These are phyloP conservation scores for Alca torda DNA, from an alignment of 2,797 vertebrate species.

Conservation along the genomic window DNA sequence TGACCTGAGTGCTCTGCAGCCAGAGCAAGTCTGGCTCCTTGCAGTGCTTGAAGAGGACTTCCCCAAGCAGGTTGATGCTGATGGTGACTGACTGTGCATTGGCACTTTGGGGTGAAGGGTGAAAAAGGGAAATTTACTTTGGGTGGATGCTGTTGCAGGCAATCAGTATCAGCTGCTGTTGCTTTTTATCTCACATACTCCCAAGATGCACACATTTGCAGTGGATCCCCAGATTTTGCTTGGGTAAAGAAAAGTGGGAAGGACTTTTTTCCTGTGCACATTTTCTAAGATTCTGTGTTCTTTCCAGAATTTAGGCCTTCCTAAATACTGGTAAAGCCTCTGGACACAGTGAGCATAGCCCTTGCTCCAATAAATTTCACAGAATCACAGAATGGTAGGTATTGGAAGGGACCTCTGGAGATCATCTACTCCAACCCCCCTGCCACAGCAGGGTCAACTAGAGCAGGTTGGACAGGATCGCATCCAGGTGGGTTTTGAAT, in stretches of 20 bases:
- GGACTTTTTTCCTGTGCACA: not conserved
- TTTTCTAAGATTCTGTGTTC: not conserved
- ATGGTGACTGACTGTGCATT: not conserved
- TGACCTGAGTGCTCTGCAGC: not conserved
- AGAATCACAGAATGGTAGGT: not conserved
- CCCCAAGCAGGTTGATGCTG: not conserved
- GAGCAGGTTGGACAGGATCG: not conserved
- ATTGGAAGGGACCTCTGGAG: not conserved
- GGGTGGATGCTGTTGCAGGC: not conserved
- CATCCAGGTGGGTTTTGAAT: not conserved
- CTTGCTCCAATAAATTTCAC: not conserved
- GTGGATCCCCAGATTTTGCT: not conserved
- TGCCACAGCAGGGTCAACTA: not conserved
- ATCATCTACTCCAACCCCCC: not conserved
- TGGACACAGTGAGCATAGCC: not conserved
- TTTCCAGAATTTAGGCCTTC: not conserved
- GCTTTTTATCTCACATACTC: not conserved
- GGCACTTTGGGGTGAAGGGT: not conserved
- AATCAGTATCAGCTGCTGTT: not conserved
- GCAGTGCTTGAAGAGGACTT: not conserved
- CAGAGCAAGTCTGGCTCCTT: not conserved
- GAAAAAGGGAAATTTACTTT: not conserved
- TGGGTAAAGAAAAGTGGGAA: not conserved
- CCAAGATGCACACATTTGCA: not conserved
- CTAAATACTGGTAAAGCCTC: not conserved